A percentile compares a stretch with the other conserved stretches of the same genome.
Evolutionary conservation across 2,797 vertebrate species (phyloP).

Genomic region (Enteromius mattozi): DNA sequence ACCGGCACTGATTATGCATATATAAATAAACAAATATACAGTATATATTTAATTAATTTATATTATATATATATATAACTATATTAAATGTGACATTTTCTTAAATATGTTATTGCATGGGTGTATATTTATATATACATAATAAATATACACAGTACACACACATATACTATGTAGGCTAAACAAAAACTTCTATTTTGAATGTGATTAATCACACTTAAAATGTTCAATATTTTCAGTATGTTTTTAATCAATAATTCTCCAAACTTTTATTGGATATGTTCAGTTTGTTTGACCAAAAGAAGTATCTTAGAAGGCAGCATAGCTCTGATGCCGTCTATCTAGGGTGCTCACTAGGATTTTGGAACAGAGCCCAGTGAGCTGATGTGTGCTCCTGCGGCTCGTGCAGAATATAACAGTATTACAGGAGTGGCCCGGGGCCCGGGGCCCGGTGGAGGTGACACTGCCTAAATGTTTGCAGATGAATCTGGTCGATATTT

Average conservation of each 20-base stretch:
- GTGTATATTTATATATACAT: too few species aligned
- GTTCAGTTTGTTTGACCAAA: neutral
- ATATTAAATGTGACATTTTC: too few species aligned
- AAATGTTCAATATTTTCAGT: neutral
- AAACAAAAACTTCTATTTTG: too few species aligned
- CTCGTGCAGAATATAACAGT: conserved; percentile 17
- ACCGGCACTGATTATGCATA: too few species aligned
- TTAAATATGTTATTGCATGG: too few species aligned
- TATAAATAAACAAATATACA: too few species aligned
- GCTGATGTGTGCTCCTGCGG: conserved; percentile 15
- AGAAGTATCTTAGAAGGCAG: neutral
- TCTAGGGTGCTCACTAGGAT: neutral
- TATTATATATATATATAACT: too few species aligned
- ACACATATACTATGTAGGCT: too few species aligned
- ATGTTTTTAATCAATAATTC: neutral
- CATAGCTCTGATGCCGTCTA: neutral
- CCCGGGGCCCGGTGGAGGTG: conserved; percentile 36
- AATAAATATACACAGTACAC: too few species aligned
- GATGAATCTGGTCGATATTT: conserved; percentile 80
- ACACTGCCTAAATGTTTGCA: conserved; percentile 86
- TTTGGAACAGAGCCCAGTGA: neutral
- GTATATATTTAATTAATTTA: too few species aligned
- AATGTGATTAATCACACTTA: too few species aligned
- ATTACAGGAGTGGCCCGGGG: conserved; percentile 35
- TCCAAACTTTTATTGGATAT: neutral